Evolutionary conservation across 2,888 invertebrate species (phyloP), one percentile per base, ranked within the genome.

Genomic region (Podotricha telesiphe): DNA sequence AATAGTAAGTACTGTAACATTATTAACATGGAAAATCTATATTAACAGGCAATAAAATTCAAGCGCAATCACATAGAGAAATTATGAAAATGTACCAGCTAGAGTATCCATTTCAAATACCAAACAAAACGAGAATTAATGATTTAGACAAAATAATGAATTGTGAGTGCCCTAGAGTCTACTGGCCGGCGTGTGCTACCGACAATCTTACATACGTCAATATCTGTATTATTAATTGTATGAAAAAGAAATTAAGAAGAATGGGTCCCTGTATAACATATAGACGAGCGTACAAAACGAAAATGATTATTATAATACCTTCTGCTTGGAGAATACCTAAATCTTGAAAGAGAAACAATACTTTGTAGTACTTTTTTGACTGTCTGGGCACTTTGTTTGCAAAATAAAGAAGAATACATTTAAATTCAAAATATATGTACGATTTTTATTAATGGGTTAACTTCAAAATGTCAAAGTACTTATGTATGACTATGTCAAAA

Each of bases 251-350:
- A 0, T 15, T 74, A 0, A 69, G 76, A 40, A 65, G 78, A n/a
- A 22, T 67, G 0, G 85, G 85, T 0, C 79, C 80, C 0, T 85
- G 85, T 66, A 74, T 85, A 0, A 67, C 48, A 0, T 84, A 80
- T 11, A 76, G 83, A 64, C 73, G 79, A 58, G 70, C 47, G n/a
- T 17, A n/a, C 1, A 11, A 0, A 1, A 58, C n/a, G 15, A 69
- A 63, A 37, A 58, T 65, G 0, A 45, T 53, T 2, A 17, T 73
- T 10, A 53, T 65, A 17, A 48, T 74, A 8, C 73, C 73, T 7
- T 69, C 69, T 6, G 47, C 34, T 13, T 73, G 73, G 73, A 69
- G 58, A 61, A n/a, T 59, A 8, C 22, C 0, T 4, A 53, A 50
- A 2, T 56, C 19, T 17, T 55, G 11, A 37, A 55, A n/a, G 15